Percentiles rank a stretch among this genome's conserved stretches.
Evolutionary conservation across 2,888 invertebrate species (phyloP).

Genomic region (Zaprionus bogoriensis): DNA sequence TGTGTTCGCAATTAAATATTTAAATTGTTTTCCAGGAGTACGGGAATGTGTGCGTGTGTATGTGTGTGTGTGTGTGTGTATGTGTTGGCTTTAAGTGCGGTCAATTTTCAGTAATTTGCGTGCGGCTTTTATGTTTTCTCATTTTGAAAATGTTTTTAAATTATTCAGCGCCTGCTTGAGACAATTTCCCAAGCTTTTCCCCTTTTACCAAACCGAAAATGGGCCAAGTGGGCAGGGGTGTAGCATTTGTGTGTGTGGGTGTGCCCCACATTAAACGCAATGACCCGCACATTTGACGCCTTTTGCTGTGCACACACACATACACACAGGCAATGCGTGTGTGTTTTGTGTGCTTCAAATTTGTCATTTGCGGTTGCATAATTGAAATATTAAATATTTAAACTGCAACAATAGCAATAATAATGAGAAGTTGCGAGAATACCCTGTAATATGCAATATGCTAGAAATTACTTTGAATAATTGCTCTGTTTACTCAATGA

Average conservation of each 20-base stretch:
- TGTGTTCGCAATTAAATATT: conserved; percentile 66
- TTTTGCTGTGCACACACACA: conserved; percentile 2
- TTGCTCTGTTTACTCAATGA: background rate
- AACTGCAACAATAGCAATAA: conserved; percentile 13
- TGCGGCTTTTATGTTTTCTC: conserved; percentile 56
- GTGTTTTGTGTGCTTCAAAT: conserved; percentile 32
- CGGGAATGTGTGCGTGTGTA: background rate
- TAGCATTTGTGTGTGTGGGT: conserved; percentile 5
- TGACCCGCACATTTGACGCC: conserved; percentile 44
- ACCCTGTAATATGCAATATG: background rate
- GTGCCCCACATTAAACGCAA: conserved; percentile 45
- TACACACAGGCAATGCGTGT: too few relatives aligned
- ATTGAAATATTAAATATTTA: conserved; percentile 73
- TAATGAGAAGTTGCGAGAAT: background rate
- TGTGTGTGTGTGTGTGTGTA: conserved; percentile 14
- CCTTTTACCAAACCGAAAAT: conserved; percentile 11
- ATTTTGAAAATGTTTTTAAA: conserved; percentile 50
- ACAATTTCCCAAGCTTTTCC: conserved; percentile 32
- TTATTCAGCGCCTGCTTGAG: conserved; percentile 66
- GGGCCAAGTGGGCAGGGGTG: conserved; percentile 9
- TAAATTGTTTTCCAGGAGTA: conserved; percentile 59
- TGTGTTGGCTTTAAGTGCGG: conserved; percentile 58
- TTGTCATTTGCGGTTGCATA: conserved; percentile 64
- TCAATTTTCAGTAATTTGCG: conserved; percentile 70
- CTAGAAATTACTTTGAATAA: background rate